These are phyloP conservation scores for Helicorthomorpha holstii DNA, from an alignment of 1,140 invertebrate genomes.

Conservation along the genomic window DNA sequence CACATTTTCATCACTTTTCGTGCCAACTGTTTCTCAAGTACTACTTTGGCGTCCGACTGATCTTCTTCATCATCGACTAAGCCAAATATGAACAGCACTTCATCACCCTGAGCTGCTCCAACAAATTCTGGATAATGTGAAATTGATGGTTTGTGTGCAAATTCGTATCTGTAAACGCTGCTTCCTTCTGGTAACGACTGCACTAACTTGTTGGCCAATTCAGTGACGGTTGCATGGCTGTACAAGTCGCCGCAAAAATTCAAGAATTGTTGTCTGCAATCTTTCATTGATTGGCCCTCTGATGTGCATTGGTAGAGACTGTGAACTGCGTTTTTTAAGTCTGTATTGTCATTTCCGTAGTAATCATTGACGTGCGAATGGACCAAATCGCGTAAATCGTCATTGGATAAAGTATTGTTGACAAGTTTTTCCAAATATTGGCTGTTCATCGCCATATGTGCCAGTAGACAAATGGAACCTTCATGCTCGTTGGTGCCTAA, in stretches of 20 bases:
- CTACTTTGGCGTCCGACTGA: too few relatives aligned
- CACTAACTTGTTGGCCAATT: slow-evolving; percentile 2
- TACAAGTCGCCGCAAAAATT: slow-evolving; percentile 14
- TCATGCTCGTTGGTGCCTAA: slow-evolving; percentile 15
- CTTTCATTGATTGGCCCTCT: not conserved
- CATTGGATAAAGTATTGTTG: slow-evolving; percentile 3
- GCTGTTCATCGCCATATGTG: slow-evolving; percentile 8
- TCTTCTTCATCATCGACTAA: slow-evolving; percentile 6
- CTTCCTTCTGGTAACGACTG: not conserved
- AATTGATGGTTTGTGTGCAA: slow-evolving; percentile 15
- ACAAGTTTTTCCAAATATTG: slow-evolving; percentile 9
- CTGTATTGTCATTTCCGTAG: not conserved
- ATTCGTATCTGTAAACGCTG: slow-evolving; percentile 14
- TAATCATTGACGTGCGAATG: not conserved
- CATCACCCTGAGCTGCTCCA: slow-evolving; percentile 16
- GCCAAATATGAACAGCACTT: slow-evolving; percentile 15
- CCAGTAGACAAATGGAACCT: slow-evolving; percentile 14
- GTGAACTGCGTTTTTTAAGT: not conserved
- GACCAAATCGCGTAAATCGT: slow-evolving; percentile 7
- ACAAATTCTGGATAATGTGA: slow-evolving; percentile 14
- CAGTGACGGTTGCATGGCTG: slow-evolving; percentile 7
- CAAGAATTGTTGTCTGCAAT: slow-evolving; percentile 9
- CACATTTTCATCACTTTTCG: slow-evolving; percentile 8
- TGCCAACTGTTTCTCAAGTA: slow-evolving; percentile 10
- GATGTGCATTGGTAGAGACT: not conserved